Conservation (phyloP, 1,140 invertebrate genomes). For the Eupristina koningsbergeri region DNA sequence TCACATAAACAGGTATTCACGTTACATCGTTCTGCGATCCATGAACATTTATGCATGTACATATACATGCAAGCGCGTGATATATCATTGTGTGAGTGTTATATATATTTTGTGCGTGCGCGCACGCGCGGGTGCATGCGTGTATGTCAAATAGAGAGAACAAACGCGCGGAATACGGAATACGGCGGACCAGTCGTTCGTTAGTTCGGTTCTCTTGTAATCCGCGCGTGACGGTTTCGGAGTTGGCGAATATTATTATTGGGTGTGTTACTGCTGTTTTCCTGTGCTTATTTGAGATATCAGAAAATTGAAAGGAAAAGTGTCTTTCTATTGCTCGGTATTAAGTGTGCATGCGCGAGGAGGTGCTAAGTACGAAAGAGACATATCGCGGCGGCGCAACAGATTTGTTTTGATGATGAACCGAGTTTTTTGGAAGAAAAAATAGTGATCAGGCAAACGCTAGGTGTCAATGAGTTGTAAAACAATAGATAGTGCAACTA, state of each 20-base stretch:
- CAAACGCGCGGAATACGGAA: constrained; percentile 27
- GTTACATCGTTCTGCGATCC: too few species aligned
- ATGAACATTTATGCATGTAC: neutral
- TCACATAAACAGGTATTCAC: too few species aligned
- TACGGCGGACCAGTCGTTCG: constrained; percentile 13
- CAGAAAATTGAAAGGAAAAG: neutral
- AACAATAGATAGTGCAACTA: neutral
- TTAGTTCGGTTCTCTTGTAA: constrained; percentile 19
- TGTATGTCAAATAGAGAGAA: neutral
- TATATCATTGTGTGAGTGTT: neutral
- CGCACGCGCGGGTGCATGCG: neutral
- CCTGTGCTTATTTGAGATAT: neutral
- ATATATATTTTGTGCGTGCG: neutral
- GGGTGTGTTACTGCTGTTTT: neutral
- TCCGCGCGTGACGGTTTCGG: neutral
- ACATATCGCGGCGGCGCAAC: neutral
- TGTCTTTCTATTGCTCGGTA: neutral
- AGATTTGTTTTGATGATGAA: constrained; percentile 20
- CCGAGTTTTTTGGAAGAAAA: constrained; percentile 15
- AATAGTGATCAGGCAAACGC: neutral
- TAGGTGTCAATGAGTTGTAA: neutral
- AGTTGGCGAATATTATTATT: constrained; percentile 1
- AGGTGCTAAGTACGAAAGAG: neutral
- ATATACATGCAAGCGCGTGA: neutral
- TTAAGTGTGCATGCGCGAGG: neutral